Evolutionary conservation across 2,888 invertebrate species (phyloP), one percentile per base, ranked within the genome.

Genomic region (Polymixis lichenea): DNA sequence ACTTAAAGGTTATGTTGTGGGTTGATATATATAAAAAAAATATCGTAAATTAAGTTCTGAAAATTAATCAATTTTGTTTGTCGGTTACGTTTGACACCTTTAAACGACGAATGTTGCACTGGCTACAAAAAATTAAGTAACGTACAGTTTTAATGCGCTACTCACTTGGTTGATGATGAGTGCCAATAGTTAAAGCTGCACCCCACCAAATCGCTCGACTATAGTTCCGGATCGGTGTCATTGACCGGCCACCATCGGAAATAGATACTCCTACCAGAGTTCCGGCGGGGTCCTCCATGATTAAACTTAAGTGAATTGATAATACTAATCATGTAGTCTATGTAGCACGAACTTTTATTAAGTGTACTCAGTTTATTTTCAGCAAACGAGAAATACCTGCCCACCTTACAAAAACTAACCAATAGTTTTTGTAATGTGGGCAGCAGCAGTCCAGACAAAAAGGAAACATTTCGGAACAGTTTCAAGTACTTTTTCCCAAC

Each of bases 151-250:
- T 28, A 74, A 72, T 69, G 62, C 22, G 38, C 61, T 65, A 66
- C 78, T 62, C 66, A 72, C 71, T 72, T 82, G 72, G 76, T 72
- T 66, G 53, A 85, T 89, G 89, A 91, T 89, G 87, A 89, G 87
- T 90, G 91, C 86, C 89, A 90, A 91, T 92, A 89, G 90, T 89
- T 89, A 86, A 89, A 84, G 87, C 86, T 89, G 87, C 92, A 90
- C 90, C 90, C 92, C 85, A 88, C 85, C 89, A 89, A 93, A 92
- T 92, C 92, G 90, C 89, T 93, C 90, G 90, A 87, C 90, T 93
- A 91, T 91, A 87, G 90, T 95, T 95, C 94, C 95, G 94, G 91
- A 91, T 92, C 83, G 86, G 89, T 89, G 95, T 95, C 95, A 93
- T 89, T 93, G 95, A 93, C 95, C 95, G 91, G 87, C 87, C 89